Evolutionary conservation across 2,797 vertebrate species (phyloP), one percentile per base, ranked within the genome.

Genomic region (Bufotes viridis): DNA sequence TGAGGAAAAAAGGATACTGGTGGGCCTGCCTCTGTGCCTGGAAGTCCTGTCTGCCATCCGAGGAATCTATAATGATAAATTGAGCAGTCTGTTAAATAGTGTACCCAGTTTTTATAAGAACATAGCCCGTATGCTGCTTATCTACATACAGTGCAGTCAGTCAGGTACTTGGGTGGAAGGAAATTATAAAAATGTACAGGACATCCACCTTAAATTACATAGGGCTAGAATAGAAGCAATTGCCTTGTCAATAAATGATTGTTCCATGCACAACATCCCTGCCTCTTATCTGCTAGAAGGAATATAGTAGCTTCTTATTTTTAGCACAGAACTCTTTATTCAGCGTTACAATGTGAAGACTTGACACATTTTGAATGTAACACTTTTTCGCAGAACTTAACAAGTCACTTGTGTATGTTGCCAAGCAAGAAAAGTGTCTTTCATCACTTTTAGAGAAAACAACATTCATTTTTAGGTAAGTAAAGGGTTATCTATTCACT

Each of bases 301-400:
- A 81, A 81, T 65, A 51, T 11, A 81, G 60, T 49, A 60, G 7
- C 55, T 74, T 76, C 13, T 78, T 85, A 76, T 85, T 65, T 58
- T 78, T 65, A 78, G n/a, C 57, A 63, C 84, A 78, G 65, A 65
- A n/a, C 49, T 78, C 60, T 86, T 86, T 67, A 69, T 75, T 57
- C 75, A 65, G 61, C 65, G 84, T 79, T 86, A 86, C 63, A 69
- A 86, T 22, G n/a, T 86, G 85, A 53, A 49, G 78, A 81, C 26
- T 79, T 70, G 51, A 78, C 76, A 86, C 63, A 86, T n/a, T 86
- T 51, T 69, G 75, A 78, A 67, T 79, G 84, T 86, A 78, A 74
- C 26, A 81, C 60, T 34, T 17, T 87, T 87, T 72, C 65, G 58
- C 67, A 72, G 67, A 75, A 84, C 82, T 60, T 72, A 72, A 72